phyloP scores from a whole-genome alignment of 2,113 vertebrate genomes.

The Mesembrinibis cayennensis region DNA sequence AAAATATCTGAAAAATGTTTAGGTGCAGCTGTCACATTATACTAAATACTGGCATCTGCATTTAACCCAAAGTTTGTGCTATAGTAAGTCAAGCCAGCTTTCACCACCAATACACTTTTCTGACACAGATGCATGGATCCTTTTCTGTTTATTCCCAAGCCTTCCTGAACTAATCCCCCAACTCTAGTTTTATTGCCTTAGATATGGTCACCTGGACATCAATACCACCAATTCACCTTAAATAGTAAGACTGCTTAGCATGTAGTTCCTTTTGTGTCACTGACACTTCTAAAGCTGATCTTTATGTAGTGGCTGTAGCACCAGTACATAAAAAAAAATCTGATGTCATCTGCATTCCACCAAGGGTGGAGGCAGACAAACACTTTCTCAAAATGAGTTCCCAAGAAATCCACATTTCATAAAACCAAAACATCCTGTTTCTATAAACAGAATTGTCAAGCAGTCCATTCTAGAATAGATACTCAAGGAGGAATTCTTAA shows the following conservation, averaged over 20 bases:
- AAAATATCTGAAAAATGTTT: not conserved
- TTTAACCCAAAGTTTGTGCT: not conserved
- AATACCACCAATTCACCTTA: not conserved
- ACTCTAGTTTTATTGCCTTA: not conserved
- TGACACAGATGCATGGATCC: not conserved
- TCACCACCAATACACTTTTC: not conserved
- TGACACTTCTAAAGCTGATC: not conserved
- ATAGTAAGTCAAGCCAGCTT: not conserved
- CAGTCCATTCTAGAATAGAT: not conserved
- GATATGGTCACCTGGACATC: not conserved
- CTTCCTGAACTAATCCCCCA: not conserved
- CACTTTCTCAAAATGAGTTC: conserved; percentile 58
- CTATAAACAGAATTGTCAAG: conserved; percentile 16
- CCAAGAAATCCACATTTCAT: conserved; percentile 34
- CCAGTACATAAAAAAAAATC: conserved; percentile 31
- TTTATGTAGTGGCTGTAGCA: not conserved
- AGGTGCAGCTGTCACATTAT: not conserved
- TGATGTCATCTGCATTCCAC: conserved; percentile 38
- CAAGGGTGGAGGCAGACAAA: conserved; percentile 25
- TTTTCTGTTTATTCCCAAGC: not conserved
- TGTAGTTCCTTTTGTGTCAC: not conserved
- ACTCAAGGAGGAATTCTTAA: not conserved
- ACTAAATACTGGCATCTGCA: not conserved
- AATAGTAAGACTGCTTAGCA: not conserved
- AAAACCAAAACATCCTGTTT: conserved; percentile 65